Percentiles rank a stretch among this genome's conserved stretches.
Evolutionary conservation across 2,113 vertebrate species (phyloP).

Genomic region (Macquaria australasica): DNA sequence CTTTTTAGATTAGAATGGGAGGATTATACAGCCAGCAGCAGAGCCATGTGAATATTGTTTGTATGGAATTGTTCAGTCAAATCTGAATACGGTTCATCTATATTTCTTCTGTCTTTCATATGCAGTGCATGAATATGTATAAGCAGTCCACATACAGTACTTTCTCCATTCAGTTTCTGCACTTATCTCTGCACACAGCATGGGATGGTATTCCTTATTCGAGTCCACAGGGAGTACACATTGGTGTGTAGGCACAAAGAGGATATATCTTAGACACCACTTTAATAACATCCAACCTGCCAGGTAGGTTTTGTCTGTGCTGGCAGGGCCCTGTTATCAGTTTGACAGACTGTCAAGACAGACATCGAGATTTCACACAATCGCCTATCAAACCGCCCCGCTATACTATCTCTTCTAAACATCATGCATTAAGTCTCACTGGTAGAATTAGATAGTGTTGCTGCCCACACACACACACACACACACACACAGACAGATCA

Average conservation of each 20-base stretch:
- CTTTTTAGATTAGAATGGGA: constrained; percentile 19
- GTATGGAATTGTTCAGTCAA: not conserved
- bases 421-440: constrained; percentile 65
- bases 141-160: not conserved
- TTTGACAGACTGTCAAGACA: constrained; percentile 62
- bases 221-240: constrained; percentile 17
- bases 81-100: constrained; percentile 17
- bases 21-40: constrained; percentile 22
- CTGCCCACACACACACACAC: constrained; percentile 63
- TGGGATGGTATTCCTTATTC: constrained; percentile 26
- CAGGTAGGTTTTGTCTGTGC: constrained; percentile 55
- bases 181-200: constrained; percentile 44
- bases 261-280: constrained; percentile 32
- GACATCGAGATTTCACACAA: constrained; percentile 65
- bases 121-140: not conserved
- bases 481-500: constrained; percentile 63
- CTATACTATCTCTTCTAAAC: constrained; percentile 64
- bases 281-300: constrained; percentile 62
- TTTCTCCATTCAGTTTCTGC: constrained; percentile 26
- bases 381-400: constrained; percentile 51
- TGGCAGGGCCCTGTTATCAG: constrained; percentile 62
- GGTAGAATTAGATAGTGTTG: constrained; percentile 60
- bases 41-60: not conserved
- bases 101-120: constrained; percentile 16
- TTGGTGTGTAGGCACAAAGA: constrained; percentile 39